Evolutionary conservation across 2,888 invertebrate genomes (phyloP).

Genomic region (Ichneumon xanthorius): DNA sequence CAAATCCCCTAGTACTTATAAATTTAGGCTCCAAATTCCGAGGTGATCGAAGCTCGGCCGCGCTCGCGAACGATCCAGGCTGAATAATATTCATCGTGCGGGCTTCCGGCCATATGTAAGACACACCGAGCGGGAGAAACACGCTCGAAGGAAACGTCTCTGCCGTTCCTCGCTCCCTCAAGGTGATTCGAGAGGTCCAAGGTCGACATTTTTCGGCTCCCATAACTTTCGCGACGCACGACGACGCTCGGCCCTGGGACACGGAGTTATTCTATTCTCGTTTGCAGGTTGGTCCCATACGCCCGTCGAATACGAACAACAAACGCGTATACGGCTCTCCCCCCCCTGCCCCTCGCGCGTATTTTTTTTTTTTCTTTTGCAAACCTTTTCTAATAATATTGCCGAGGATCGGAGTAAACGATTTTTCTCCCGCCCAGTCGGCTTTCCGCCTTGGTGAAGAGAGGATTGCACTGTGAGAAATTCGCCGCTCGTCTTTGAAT

Average conservation of each 20-base stretch:
- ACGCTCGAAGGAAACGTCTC: constrained; percentile 46
- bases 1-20: constrained; percentile 72
- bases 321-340: constrained; percentile 1
- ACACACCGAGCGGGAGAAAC: constrained; percentile 36
- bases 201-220: constrained; percentile 74
- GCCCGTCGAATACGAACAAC: constrained; percentile 60
- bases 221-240: constrained; percentile 24
- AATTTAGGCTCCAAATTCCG: constrained; percentile 73
- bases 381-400: constrained; percentile 29
- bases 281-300: constrained; percentile 60
- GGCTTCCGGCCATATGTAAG: constrained; percentile 74
- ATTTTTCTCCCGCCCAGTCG: not conserved
- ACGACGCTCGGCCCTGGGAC: constrained; percentile 57
- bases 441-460: not conserved
- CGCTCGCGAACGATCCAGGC: constrained; percentile 11
- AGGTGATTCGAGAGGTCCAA: constrained; percentile 75
- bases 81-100: constrained; percentile 16
- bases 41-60: constrained; percentile 68
- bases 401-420: not conserved
- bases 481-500: too few species aligned
- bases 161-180: constrained; percentile 68
- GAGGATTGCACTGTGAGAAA: too few species aligned
- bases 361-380: constrained; percentile 3
- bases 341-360: not conserved
- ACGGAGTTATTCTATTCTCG: constrained; percentile 64